Conservation (phyloP, 2,888 invertebrate genomes). For the Mythimna ferrago region DNA sequence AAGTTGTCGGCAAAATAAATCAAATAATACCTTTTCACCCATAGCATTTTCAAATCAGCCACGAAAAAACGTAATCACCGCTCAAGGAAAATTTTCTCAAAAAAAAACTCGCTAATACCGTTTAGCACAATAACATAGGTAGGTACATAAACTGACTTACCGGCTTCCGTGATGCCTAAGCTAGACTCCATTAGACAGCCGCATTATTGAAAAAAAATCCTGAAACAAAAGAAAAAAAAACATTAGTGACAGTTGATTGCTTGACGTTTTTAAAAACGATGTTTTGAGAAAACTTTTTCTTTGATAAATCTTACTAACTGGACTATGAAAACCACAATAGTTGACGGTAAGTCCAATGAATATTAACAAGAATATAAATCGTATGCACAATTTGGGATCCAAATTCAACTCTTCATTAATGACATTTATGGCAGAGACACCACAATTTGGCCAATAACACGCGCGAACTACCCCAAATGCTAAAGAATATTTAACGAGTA, state of each 20-base stretch:
- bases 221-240: constrained; percentile 77
- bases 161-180: constrained; percentile 84
- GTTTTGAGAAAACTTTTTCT: too few relatives aligned
- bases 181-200: constrained; percentile 86
- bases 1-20: neutral
- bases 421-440: too few relatives aligned
- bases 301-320: neutral
- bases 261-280: neutral
- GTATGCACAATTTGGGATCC: too few relatives aligned
- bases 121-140: constrained; percentile 7
- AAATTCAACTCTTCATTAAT: too few relatives aligned
- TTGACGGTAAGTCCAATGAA: neutral
- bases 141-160: constrained; percentile 72
- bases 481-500: too few relatives aligned
- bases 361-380: neutral
- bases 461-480: too few relatives aligned
- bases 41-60: neutral
- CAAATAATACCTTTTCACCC: neutral
- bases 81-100: constrained; percentile 3
- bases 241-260: constrained; percentile 11
- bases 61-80: constrained; percentile 3
- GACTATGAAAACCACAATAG: neutral
- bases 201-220: constrained; percentile 88
- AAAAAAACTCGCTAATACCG: neutral
- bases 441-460: too few relatives aligned